These are phyloP conservation scores for Oceanodroma leucorhoa DNA, from an alignment of 2,797 vertebrate genomes.

Conservation along the genomic window DNA sequence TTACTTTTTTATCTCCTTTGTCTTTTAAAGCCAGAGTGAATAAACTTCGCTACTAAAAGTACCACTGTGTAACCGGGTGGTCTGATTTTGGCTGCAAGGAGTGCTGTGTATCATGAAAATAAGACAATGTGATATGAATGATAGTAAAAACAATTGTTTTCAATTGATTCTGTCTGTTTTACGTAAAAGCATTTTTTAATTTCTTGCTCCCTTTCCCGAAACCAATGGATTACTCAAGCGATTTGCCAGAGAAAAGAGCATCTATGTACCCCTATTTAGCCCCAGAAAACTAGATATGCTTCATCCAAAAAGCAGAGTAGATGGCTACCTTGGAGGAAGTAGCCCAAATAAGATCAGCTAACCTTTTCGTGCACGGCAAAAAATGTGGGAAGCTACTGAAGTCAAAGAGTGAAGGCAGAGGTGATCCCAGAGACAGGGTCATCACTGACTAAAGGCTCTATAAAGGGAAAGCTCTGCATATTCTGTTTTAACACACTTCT, in stretches of 20 bases:
- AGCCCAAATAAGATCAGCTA: not conserved
- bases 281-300: not conserved
- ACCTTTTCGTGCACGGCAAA: not conserved
- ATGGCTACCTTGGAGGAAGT: not conserved
- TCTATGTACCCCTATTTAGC: not conserved
- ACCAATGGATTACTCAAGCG: not conserved
- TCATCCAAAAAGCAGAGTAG: not conserved
- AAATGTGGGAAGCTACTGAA: not conserved
- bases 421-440: not conserved
- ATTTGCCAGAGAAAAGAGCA: not conserved
- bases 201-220: not conserved
- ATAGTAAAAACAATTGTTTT: not conserved
- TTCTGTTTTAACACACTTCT: not conserved
- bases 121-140: not conserved
- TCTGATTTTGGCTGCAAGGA: not conserved
- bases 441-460: not conserved
- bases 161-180: not conserved
- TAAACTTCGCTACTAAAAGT: not conserved
- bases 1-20: not conserved
- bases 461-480: not conserved
- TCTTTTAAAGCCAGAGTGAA: not conserved
- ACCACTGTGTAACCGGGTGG: not conserved
- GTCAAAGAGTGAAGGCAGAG: not conserved
- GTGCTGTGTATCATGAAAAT: not conserved
- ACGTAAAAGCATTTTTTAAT: not conserved